phyloP scores from a whole-genome alignment of 2,797 vertebrate species.

The Bovichtus diacanthus region DNA sequence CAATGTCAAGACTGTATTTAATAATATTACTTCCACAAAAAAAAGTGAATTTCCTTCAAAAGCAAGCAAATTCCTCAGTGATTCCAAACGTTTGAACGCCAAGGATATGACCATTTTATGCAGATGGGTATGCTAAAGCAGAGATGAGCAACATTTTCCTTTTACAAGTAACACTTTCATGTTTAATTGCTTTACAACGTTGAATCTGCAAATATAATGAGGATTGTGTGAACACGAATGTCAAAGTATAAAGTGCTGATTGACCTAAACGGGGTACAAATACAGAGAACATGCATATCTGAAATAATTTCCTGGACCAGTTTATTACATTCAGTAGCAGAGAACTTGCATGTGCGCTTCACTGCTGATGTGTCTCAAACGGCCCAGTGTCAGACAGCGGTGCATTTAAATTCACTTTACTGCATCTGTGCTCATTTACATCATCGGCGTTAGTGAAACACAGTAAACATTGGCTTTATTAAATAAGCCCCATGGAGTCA shows the following conservation, averaged over 20 bases:
- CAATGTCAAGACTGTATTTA: neutral
- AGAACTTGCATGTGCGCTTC: constrained; percentile 19
- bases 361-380: constrained; percentile 31
- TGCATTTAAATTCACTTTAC: constrained; percentile 55
- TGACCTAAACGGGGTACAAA: neutral
- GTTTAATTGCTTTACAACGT: neutral
- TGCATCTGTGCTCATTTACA: constrained; percentile 46
- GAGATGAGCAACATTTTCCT: neutral
- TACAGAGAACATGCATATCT: neutral
- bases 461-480: constrained; percentile 31
- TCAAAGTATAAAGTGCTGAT: neutral
- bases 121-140: neutral
- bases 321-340: neutral
- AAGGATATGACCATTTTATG: neutral
- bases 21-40: neutral
- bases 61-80: neutral
- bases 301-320: neutral
- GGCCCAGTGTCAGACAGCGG: constrained; percentile 3
- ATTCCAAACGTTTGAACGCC: neutral
- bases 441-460: constrained; percentile 40
- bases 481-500: constrained; percentile 38
- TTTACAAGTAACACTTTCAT: neutral
- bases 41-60: neutral
- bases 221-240: neutral
- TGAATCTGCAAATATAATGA: neutral